Base-by-base conservation (phyloP, 2,888 invertebrate species). In the Acronicta aceris region DNA sequence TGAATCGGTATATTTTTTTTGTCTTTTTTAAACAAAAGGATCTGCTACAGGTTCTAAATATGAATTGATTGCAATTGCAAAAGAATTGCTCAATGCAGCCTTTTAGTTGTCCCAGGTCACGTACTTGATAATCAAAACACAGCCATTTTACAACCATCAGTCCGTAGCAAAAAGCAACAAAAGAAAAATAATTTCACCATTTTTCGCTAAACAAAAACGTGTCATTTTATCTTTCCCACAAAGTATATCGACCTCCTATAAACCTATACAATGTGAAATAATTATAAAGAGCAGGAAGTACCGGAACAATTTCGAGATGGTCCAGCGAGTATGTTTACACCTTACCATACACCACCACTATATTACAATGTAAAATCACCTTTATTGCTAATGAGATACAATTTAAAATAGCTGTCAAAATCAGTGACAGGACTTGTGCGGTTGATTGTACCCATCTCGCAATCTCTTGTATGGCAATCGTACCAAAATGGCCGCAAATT, bases 301-400 rank as follows among this genome's bases (percentile, higher is more conserved):
- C 82, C 82, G 81, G 80, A 87, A 87, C 82, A 72, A 85, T 85
- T 85, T 83, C 83, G 89, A 89, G 89, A 88, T 84, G 89, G 87
- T 89, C 84, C 86, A 89, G 82, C 89, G 83, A 83, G 74, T 85
- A 80, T 81, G 71, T 69, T 64, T 67, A 63, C 51, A 82, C 71
- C 79, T 60, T 57, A 62, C 61, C 59, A 67, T 38, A 47, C 10
- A 59, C 27, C 12, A 43, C 30, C 13, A 51, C 21, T 2, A 41
- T 7, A 43, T 16, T 17, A 9, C 60, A 69, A 33, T 9, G 50
- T 33, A 70, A 68, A 69, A 38, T 59, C 36, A 67, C 67, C 74
- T 56, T 46, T 76, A 69, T 40, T 13, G 0, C 10, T 1, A 41
- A 51, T 17, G 3, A 0, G 4, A 16, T 30, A 62, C 43, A 55